phyloP scores from a whole-genome alignment of 1,140 invertebrate species.

The Catajapyx aquilonaris region DNA sequence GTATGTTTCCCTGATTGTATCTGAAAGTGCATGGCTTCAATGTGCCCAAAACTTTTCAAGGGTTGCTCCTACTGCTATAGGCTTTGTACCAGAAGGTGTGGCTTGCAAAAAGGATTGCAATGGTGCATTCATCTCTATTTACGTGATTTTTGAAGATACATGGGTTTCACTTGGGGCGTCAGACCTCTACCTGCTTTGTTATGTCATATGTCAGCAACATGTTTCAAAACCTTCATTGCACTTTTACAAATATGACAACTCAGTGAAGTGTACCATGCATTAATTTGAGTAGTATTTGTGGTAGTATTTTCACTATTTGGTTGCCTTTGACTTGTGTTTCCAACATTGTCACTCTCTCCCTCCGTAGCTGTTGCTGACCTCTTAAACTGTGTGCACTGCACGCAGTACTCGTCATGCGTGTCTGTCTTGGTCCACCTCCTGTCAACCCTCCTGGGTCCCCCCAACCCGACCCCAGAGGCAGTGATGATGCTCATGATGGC shows the following conservation, averaged over 20 bases:
- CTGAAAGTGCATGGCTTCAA: too few relatives aligned
- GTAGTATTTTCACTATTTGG: not conserved
- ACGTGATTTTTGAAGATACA: too few relatives aligned
- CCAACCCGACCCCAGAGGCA: conserved; percentile 36
- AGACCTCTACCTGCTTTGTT: too few relatives aligned
- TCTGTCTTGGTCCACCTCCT: conserved; percentile 29
- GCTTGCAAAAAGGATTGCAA: too few relatives aligned
- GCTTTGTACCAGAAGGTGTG: too few relatives aligned
- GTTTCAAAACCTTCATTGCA: not conserved
- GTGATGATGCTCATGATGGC: conserved; percentile 39
- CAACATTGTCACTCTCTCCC: not conserved
- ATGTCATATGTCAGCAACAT: too few relatives aligned
- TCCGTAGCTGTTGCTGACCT: not conserved
- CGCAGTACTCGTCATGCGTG: conserved; percentile 3
- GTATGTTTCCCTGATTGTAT: too few relatives aligned
- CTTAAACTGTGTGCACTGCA: not conserved
- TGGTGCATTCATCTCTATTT: too few relatives aligned
- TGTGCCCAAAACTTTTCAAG: too few relatives aligned
- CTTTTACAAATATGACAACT: not conserved
- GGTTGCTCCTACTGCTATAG: too few relatives aligned
- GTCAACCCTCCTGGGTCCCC: conserved; percentile 29
- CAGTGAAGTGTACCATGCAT: not conserved
- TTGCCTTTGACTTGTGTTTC: not conserved
- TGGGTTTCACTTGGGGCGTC: too few relatives aligned
- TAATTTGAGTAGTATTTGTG: conserved; percentile 10